Base-by-base conservation (phyloP, 2,113 vertebrate genomes). In the Lagenorhynchus albirostris region DNA sequence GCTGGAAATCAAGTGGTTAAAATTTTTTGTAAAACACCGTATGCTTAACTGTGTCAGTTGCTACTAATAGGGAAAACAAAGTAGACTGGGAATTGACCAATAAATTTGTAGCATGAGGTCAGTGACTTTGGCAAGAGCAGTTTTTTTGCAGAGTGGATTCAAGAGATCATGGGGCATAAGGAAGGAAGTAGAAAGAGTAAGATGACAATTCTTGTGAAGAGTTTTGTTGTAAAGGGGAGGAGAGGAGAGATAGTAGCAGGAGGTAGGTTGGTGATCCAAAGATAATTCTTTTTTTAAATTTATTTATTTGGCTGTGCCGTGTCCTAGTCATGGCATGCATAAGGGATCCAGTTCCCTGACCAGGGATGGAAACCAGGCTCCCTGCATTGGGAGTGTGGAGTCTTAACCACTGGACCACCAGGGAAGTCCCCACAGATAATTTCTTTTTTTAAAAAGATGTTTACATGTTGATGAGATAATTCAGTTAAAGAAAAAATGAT, bases 131-230 rank as follows among this genome's bases (percentile, higher is more conserved):
- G n/a, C 1, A 5, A 63, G 29, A 41, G 6, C 1, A 31, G 31
- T 47, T 31, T 88, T n/a, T 6, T 0, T 20, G 53, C 53, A 15
- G 38, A n/a, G 31, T 62, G n/a, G 60, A 33, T 62, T 67, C 17
- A 21, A 29, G 26, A 55, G 33, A 3, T 21, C 9, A 12, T 0
- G 31, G 23, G 44, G 29, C 31, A 18, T 6, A 1, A 82, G 10
- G 58, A 1, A 82, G 8, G 58, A 31, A 4, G 5, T 8, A 10
- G 74, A 53, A 50, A 38, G 10, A 12, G 10, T 26, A n/a, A 21
- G 62, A 60, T 4, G 31, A 8, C 4, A 10, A 50, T 55, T 55
- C 71, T 65, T 47, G 9, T 3, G 29, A 36, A 63, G 68, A 53
- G 15, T 41, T 80, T 89, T 76, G 38, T 60, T 33, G 10, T 29